Evolutionary conservation across 2,113 vertebrate genomes (phyloP), one percentile per base, ranked within the genome.

Genomic region (Pyxicephalus adspersus): DNA sequence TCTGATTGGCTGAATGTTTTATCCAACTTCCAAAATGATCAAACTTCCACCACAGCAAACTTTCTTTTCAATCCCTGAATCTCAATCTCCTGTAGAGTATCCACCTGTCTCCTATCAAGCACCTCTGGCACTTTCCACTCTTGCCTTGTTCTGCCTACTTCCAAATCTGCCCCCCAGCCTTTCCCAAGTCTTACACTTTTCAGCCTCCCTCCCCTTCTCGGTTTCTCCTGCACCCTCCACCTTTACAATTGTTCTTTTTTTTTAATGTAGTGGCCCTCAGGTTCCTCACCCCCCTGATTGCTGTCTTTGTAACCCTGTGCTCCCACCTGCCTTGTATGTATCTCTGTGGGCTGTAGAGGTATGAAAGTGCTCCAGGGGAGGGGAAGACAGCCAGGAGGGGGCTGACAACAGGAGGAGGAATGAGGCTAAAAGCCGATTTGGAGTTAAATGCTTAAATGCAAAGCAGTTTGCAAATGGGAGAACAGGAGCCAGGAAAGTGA

Each of bases 381-480:
- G 31, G 72, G 67, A 18, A 73, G 70, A 45, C 28, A 57, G 61
- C 17, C 17, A n/a, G 55, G 64, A 45, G 25, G 38, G n/a, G 72
- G 64, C 25, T 18, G 50, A 26, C 31, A 25, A 52, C 61, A 64
- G 65, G 28, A 64, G 72, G 65, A 65, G 73, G 72, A 60, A 77
- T 76, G 81, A 76, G 64, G 73, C 64, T 76, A 83, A 83, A 77
- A 83, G 81, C 81, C 74, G 81, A 68, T 83, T 77, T 77, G 65
- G 79, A 81, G 79, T 81, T 81, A 81, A 81, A 81, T 81, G 79
- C 79, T 81, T 81, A 81, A 81, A 81, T 81, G 79, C 79, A 81
- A 81, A 81, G 68, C 79, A 81, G 79, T 81, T 74, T 81, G 79
- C 79, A 81, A 81, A 81, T 81, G 38, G 79, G 79, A 81, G 57